Evolutionary conservation across 2,888 invertebrate species (phyloP).

Genomic region (Andrena bicolor): DNA sequence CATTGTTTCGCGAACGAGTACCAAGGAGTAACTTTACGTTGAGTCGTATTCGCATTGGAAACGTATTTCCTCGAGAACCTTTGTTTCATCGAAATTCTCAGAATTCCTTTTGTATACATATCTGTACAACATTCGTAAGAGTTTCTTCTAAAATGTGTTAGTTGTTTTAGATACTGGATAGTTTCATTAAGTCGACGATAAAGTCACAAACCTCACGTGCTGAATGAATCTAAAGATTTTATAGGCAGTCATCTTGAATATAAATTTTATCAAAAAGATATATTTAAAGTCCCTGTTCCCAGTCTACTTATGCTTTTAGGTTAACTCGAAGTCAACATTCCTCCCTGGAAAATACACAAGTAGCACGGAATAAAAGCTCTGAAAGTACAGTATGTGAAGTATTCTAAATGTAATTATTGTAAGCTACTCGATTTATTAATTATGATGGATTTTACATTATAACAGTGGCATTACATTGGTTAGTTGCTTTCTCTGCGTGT

Average conservation of each 20-base stretch:
- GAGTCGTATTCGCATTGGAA: conserved; percentile 50
- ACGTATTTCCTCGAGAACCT: conserved; percentile 50
- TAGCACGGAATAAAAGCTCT: neutral
- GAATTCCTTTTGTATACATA: conserved; percentile 12
- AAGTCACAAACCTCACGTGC: conserved; percentile 52
- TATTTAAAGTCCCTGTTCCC: neutral
- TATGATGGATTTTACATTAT: neutral
- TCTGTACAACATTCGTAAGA: conserved; percentile 34
- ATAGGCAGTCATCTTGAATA: conserved; percentile 65
- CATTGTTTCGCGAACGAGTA: conserved; percentile 67
- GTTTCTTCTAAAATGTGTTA: conserved; percentile 48
- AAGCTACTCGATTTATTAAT: neutral
- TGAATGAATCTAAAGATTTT: conserved; percentile 57
- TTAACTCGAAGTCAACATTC: conserved; percentile 20
- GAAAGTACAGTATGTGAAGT: neutral
- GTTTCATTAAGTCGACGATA: conserved; percentile 1
- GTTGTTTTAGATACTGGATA: neutral
- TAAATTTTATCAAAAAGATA: conserved; percentile 11
- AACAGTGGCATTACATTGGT: neutral
- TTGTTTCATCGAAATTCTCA: conserved; percentile 38
- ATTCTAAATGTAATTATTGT: neutral
- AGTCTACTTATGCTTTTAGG: conserved; percentile 24
- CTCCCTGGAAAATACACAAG: conserved; percentile 19
- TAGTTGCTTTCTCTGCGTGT: neutral
- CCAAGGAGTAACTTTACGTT: conserved; percentile 62